Base-by-base conservation (phyloP, 2,888 invertebrate species). In the Ectobius pallidus region DNA sequence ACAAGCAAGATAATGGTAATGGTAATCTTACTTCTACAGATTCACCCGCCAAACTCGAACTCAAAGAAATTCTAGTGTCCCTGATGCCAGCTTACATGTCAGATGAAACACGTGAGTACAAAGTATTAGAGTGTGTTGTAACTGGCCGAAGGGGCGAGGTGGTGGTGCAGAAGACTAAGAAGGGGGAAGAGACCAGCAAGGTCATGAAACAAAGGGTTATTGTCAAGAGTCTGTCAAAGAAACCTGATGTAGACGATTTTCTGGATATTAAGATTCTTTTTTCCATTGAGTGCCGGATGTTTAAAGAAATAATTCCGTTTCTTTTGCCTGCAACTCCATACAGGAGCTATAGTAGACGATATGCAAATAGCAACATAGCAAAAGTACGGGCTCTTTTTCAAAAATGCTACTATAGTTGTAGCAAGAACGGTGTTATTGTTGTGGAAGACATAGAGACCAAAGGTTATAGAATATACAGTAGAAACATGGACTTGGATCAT, bases 401-500 rank as follows among this genome's bases (percentile, higher is more conserved):
- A 3, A 65, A 55, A 30, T 71, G 65, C n/a, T 67, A 55, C 42
- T 71, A 55, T 25, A 30, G 34, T 3, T 34, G n/a, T 42, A 14
- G 25, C 39, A 58, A 58, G 1, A n/a, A 67, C 52, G 44, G 62
- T 9, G 42, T 71, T 1, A 65, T 71, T 42, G 67, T 71, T 18
- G 20, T 71, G 32, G 71, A 71, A 55, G 58, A 71, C 18, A 25
- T 71, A 14, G 25, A 63, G 39, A 14, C n/a, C 20, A 52, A 63
- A 6, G 71, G 67, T 16, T 71, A 52, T 32, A 30, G 16, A 11
- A n/a, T 71, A 20, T 30, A 22, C 1, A 46, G 18, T 32, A n/a
- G 16, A n/a, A 30, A 32, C 1, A 20, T 44, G 14, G 80, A 80
- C 71, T 77, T 75, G 32, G 78, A 80, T 0, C 80, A 81, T 44